Evolutionary conservation across 2,888 invertebrate species (phyloP).

Genomic region (Cataglyphis rosenhaueri): DNA sequence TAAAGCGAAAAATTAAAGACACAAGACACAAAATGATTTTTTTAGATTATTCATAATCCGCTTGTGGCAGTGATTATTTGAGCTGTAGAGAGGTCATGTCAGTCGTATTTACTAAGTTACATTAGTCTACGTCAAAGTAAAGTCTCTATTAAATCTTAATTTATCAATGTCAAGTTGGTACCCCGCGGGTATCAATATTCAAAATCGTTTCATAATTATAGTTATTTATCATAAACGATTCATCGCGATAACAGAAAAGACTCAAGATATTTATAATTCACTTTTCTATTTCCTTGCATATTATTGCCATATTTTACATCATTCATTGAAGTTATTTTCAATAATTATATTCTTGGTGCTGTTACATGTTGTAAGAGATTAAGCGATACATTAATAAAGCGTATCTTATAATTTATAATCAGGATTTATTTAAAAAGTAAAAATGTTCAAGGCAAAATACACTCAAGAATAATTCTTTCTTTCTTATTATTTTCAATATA

Average conservation of each 20-base stretch:
- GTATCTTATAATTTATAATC: neutral
- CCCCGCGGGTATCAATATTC: neutral
- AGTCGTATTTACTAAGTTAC: slow-evolving; percentile 27
- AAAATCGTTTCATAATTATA: slow-evolving; percentile 22
- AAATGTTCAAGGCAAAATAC: neutral
- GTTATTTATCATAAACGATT: slow-evolving; percentile 16
- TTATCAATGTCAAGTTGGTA: slow-evolving; percentile 37
- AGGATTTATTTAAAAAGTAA: neutral
- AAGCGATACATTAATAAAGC: neutral
- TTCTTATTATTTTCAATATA: neutral
- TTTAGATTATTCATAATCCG: neutral
- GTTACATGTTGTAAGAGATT: neutral
- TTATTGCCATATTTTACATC: neutral
- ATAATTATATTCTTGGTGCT: neutral
- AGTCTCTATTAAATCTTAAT: slow-evolving; percentile 40
- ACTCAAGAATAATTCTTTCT: neutral
- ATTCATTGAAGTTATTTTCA: neutral
- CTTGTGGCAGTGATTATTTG: slow-evolving; percentile 6
- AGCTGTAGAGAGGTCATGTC: neutral
- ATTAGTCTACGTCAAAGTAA: slow-evolving; percentile 24
- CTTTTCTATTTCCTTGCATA: neutral
- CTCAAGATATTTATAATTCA: slow-evolving; percentile 19
- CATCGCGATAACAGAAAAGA: neutral
- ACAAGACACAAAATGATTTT: neutral
- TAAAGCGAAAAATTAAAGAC: neutral